Evolutionary conservation across 2,113 vertebrate species (phyloP), one percentile per base, ranked within the genome.

Genomic region (Butastur rufipennis): DNA sequence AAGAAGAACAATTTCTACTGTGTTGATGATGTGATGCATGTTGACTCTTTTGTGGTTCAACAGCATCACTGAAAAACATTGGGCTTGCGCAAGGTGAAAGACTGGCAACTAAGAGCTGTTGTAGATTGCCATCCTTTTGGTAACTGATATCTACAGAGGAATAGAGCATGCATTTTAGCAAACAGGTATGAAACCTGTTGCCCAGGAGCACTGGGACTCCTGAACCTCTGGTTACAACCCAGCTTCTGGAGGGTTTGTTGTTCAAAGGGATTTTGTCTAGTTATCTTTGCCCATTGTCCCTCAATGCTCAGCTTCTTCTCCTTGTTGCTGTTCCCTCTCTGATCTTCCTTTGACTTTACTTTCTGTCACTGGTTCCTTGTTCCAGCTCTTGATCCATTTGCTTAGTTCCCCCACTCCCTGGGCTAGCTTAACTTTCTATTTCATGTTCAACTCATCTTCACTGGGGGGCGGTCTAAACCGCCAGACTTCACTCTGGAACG

Each of bases 61-160:
- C n/a, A 86, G 36, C 75, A 91, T 36, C 21, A 61, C 13, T 68
- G 43, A 62, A 80, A 48, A 32, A 21, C 2, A 29, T 31, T 0
- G 0, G 12, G 83, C 31, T 86, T 0, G 0, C 13, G 6, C 5
- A 31, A 86, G 58, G 48, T 59, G 67, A 68, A 32, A 86, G 32
- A 32, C 2, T 40, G 75, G 38, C 72, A 83, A 47, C 43, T 65
- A 75, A 42, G 6, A 70, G 71, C 40, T 72, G 22, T 43, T 83
- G 71, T 18, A 86, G 62, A 29, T 42, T 31, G 29, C 45, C 45
- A 56, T 68, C 23, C 32, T 66, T 68, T 40, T 23, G 58, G 63
- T 77, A 88, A 32, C 43, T 61, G 36, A 40, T 31, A 77, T 17
- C 40, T 73, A 47, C 9, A 68, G 58, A 82, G 58, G 27, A 86